Percentiles rank a stretch among this genome's conserved stretches.
phyloP scores from a whole-genome alignment of 2,113 vertebrate species.

The Calypte anna region DNA sequence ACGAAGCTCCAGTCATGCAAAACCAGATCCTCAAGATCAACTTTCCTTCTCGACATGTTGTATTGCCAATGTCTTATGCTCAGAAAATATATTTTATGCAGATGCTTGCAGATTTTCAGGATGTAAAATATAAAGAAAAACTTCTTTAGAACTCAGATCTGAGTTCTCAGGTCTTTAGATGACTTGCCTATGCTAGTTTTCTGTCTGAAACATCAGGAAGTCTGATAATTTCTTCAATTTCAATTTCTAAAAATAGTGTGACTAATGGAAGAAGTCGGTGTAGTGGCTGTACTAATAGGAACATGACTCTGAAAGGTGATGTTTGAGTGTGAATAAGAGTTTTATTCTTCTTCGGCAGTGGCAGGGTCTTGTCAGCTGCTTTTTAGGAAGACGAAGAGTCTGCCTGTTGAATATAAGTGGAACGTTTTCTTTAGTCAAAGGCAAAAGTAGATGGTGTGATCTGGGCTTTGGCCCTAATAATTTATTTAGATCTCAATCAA shows the following conservation, averaged over 20 bases:
- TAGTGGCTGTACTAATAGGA: accelerated
- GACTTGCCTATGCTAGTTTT: background rate
- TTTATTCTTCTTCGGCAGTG: background rate
- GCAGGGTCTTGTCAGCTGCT: background rate
- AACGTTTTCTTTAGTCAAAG: background rate
- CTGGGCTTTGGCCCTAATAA: background rate
- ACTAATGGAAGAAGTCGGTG: background rate
- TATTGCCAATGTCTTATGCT: background rate
- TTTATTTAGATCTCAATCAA: background rate
- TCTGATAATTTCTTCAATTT: background rate
- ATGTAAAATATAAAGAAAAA: background rate
- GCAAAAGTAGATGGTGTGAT: background rate
- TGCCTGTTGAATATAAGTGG: background rate
- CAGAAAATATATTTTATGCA: background rate
- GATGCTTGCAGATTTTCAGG: background rate
- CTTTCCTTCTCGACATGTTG: background rate
- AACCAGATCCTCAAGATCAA: background rate
- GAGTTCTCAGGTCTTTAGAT: background rate
- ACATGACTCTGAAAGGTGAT: background rate
- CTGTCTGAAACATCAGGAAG: background rate
- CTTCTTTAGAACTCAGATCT: background rate
- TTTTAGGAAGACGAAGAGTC: background rate
- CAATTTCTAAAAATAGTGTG: background rate
- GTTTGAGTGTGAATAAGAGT: background rate
- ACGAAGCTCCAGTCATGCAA: background rate